Evolutionary conservation across 2,888 invertebrate genomes (phyloP).

Genomic region (Myathropa florea): DNA sequence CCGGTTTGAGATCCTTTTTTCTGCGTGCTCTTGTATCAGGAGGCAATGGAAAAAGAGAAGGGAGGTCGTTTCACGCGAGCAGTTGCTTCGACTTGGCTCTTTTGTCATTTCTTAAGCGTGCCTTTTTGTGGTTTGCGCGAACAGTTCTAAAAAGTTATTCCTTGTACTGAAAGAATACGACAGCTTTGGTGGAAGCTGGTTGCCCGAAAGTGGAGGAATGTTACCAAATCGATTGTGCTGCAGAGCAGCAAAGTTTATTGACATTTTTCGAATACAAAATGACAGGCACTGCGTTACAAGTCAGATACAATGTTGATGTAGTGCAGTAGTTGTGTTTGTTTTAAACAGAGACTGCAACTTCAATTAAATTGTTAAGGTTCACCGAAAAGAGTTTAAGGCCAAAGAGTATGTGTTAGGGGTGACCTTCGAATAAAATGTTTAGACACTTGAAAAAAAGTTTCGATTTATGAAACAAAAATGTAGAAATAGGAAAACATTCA

Average conservation of each 20-base stretch:
- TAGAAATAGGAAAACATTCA: no score
- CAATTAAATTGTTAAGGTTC: neutral
- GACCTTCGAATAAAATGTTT: no score
- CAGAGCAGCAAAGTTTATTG: neutral
- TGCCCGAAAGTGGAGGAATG: neutral
- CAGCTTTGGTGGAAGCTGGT: neutral
- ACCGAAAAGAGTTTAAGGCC: no score
- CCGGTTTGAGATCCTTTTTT: slow-evolving; percentile 21
- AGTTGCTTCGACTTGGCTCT: neutral
- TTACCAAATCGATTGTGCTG: neutral
- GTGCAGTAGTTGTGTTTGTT: neutral
- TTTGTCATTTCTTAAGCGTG: slow-evolving; percentile 34
- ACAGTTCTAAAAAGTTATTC: neutral
- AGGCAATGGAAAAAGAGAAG: neutral
- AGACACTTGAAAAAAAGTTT: no score
- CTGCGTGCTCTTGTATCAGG: neutral
- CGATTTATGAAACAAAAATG: no score
- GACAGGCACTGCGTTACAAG: neutral
- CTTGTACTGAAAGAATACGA: neutral
- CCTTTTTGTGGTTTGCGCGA: slow-evolving; percentile 13
- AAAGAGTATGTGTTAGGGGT: no score
- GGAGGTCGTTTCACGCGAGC: neutral
- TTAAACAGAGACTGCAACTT: neutral
- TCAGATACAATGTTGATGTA: neutral
- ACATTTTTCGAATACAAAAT: neutral